Evolutionary conservation across 2,113 vertebrate genomes (phyloP).

Genomic region (Artemisiospiza belli): DNA sequence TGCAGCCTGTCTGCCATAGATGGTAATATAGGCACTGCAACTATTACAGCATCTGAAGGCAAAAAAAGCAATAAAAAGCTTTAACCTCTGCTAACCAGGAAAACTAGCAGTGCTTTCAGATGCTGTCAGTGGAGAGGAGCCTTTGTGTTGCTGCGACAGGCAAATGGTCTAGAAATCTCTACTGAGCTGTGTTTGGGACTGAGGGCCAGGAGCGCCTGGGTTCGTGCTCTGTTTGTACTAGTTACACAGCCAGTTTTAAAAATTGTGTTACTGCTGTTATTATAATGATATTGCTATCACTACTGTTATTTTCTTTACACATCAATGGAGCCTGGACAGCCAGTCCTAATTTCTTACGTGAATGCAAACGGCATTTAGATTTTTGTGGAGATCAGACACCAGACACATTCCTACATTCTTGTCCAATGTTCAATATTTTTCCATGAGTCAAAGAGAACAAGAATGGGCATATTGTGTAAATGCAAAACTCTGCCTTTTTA

Average conservation of each 20-base stretch:
- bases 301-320: slow-evolving; percentile 53
- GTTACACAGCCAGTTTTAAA: not conserved
- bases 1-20: slow-evolving; percentile 42
- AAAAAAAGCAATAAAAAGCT: slow-evolving; percentile 36
- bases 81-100: slow-evolving; percentile 27
- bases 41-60: slow-evolving; percentile 22
- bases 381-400: slow-evolving; percentile 57
- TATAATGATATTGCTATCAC: slow-evolving; percentile 47
- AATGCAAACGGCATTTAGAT: slow-evolving; percentile 43
- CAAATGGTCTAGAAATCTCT: not conserved
- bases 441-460: slow-evolving; percentile 66
- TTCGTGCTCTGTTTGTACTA: not conserved
- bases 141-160: not conserved
- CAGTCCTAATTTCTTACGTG: slow-evolving; percentile 27
- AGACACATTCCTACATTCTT: slow-evolving; percentile 66
- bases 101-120: not conserved
- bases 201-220: not conserved
- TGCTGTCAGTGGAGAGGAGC: not conserved
- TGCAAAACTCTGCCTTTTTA: slow-evolving; percentile 58
- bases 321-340: not conserved
- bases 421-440: slow-evolving; percentile 66
- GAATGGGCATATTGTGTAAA: slow-evolving; percentile 58
- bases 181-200: not conserved
- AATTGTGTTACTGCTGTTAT: slow-evolving; percentile 34
- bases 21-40: slow-evolving; percentile 63